Base-by-base conservation (phyloP, 2,888 invertebrate genomes). In the Pteria penguin region DNA sequence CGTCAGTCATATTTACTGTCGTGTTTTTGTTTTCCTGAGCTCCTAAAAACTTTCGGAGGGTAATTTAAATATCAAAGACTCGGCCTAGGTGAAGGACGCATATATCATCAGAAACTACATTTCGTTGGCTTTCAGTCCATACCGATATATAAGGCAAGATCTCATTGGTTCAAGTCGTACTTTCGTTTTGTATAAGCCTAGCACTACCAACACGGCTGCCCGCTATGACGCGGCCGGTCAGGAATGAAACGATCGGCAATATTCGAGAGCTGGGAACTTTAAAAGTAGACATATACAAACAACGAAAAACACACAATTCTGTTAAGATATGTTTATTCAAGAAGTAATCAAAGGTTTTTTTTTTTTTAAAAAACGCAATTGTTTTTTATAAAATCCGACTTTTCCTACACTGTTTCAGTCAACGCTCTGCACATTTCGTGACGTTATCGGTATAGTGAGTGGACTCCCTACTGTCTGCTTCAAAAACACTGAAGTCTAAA, bases 121-220 rank as follows among this genome's bases (percentile, higher is more conserved):
- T n/a, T n/a, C n/a, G n/a, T n/a, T n/a, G n/a, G n/a, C n/a, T n/a
- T n/a, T n/a, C n/a, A n/a, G n/a, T n/a, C n/a, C n/a, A n/a, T n/a
- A n/a, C n/a, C n/a, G n/a, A 22, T 55, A 24, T 3, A 55, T 55
- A 18, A 3, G 55, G 24, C n/a, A 24, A 62, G 22, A 62, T 62
- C 32, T 29, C 62, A 62, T 62, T 62, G 62, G 62, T 32, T 62
- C 62, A 62, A 31, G 31, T 62, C 32, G 62, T 62, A 62, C 62
- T 62, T 62, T 62, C 62, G 62, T 62, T 62, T 62, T 62, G 22
- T 18, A 5, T n/a, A n/a, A 62, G 31, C 11, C 31, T 29, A 62
- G 31, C 32, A 32, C 22, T 62, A 32, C 22, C 31, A 31, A 27
- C 29, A 24, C 4, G 31, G 18, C 62, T 2, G 4, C 3, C 31